Base-by-base conservation (phyloP, 2,113 vertebrate genomes). In the Paramisgurnus dabryanus region DNA sequence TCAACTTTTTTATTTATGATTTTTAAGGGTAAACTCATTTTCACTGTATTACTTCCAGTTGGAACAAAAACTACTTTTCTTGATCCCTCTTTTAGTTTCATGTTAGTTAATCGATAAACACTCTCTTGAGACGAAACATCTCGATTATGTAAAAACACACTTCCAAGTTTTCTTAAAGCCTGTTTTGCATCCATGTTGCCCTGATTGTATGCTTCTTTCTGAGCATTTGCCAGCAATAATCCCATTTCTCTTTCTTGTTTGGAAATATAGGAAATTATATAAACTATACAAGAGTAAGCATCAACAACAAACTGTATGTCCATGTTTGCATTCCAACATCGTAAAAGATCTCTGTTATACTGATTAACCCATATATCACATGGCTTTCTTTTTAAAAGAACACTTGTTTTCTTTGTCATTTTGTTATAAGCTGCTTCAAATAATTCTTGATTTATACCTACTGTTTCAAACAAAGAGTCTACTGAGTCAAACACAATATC, bases 81-180 rank as follows among this genome's bases (percentile, higher is more conserved):
- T 12, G 67, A 71, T 11, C 66, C 49, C 43, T 82, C 67, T 45
- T 65, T 78, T 60, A 82, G 43, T 11, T 34, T 34, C 27, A 34
- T 34, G 27, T 34, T 34, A 34, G 27, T 34, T 34, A 34, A 34
- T 34, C 27, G 7, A 55, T 83, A 75, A 7, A 74, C 63, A 57
- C 60, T 18, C 18, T 83, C 81, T 67, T 79, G 81, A 22, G 81
- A 64, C 40, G 34, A 67, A 4, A 82, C 58, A 61, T 83, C 61
- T 18, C 81, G 41, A n/a, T 75, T 83, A 40, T 79, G 76, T 8
- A 79, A 63, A 49, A 58, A 79, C 5, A 79, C 11, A 9, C 50
- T 75, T 9, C 76, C 76, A 45, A 79, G 18, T 27, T 74, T 18
- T 60, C 78, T 71, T 6, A 82, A 57, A 34, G 27, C 27, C 27